phyloP scores from a whole-genome alignment of 2,888 invertebrate species.

The Marasmarcha lunaedactyla region DNA sequence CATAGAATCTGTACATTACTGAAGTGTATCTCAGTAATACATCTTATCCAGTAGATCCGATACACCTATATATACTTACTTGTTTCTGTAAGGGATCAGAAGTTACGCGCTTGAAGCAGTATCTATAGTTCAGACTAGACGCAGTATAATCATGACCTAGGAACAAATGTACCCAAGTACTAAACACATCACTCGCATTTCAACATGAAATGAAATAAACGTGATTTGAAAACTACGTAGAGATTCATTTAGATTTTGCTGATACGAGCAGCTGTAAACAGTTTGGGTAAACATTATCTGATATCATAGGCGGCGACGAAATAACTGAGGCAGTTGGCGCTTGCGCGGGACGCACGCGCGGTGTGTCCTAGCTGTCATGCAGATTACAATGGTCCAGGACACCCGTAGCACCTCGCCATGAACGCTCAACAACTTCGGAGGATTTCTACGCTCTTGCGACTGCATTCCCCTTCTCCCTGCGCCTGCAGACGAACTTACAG shows the following conservation, averaged over 20 bases:
- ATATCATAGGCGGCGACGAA: conserved; percentile 33
- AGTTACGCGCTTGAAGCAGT: too few relatives aligned
- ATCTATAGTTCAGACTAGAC: too few relatives aligned
- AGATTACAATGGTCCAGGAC: not conserved
- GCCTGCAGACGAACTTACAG: conserved; percentile 43
- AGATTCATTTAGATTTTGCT: conserved; percentile 18
- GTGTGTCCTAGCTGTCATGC: not conserved
- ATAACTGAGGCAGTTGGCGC: conserved; percentile 39
- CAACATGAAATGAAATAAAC: too few relatives aligned
- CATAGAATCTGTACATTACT: too few relatives aligned
- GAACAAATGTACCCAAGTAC: too few relatives aligned
- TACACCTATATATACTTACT: too few relatives aligned
- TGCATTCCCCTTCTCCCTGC: conserved; percentile 28
- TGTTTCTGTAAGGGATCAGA: too few relatives aligned
- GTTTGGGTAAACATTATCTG: conserved; percentile 27
- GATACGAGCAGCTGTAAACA: not conserved
- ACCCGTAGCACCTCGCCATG: conserved; percentile 25
- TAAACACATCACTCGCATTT: too few relatives aligned
- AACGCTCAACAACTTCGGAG: conserved; percentile 49
- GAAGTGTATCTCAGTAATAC: too few relatives aligned
- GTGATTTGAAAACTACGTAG: not conserved
- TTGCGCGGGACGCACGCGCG: conserved; percentile 33
- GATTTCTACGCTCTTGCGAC: conserved; percentile 26
- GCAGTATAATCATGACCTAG: too few relatives aligned
- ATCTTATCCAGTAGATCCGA: too few relatives aligned